phyloP scores from a whole-genome alignment of 2,113 vertebrate species.

The Peromyscus leucopus region DNA sequence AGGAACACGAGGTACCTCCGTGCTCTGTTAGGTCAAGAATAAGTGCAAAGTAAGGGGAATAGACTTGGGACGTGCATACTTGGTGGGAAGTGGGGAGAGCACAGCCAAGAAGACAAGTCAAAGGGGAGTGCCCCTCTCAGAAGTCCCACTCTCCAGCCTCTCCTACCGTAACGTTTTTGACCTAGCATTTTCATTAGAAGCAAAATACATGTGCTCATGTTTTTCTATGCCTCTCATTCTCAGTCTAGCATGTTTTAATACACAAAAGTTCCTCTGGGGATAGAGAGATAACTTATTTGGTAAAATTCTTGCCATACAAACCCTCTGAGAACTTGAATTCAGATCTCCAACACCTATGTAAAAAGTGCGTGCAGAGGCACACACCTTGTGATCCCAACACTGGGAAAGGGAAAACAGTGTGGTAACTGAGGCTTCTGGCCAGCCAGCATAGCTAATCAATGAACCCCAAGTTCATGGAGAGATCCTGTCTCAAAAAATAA shows the following conservation, averaged over 20 bases:
- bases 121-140: no score
- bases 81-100: fast-evolving
- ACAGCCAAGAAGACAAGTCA: background rate
- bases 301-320: background rate
- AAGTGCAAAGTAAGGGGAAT: background rate
- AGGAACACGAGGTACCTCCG: background rate
- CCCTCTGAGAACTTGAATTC: background rate
- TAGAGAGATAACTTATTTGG: background rate
- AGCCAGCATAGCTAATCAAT: background rate
- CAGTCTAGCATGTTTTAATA: constrained; percentile 32
- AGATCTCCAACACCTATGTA: background rate
- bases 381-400: background rate
- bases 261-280: background rate
- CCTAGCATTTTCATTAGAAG: constrained; percentile 3
- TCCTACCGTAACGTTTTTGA: background rate
- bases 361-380: background rate
- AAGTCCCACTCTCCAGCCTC: background rate
- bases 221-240: constrained; percentile 33
- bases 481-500: background rate
- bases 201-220: background rate
- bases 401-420: background rate
- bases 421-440: background rate
- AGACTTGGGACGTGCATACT: background rate
- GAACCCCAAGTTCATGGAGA: background rate
- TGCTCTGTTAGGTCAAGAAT: background rate